These are phyloP conservation scores for Pseudococcus jackbeardsleyi DNA, from an alignment of 2,888 invertebrate species.

Conservation along the genomic window DNA sequence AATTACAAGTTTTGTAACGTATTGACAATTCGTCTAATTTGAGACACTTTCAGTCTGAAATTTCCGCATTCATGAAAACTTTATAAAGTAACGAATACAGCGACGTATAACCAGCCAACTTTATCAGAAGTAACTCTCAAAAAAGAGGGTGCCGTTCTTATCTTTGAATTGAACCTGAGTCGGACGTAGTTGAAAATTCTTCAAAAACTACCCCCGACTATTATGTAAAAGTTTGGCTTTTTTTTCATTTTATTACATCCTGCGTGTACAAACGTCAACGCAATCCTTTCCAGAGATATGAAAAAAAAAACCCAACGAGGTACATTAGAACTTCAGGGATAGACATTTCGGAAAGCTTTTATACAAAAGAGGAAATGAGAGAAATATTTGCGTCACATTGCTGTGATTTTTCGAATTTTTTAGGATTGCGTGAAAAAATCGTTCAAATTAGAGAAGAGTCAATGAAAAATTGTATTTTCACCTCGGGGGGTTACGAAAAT, in stretches of 20 bases:
- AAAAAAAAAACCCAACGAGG: not conserved
- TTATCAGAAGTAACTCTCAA: constrained; percentile 14
- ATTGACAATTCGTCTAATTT: constrained; percentile 23
- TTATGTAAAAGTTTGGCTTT: constrained; percentile 41
- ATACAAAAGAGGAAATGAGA: not conserved
- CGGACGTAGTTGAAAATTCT: constrained; percentile 45
- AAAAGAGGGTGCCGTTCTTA: constrained; percentile 7
- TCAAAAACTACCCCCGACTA: constrained; percentile 29
- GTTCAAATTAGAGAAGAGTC: not conserved
- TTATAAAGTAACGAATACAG: constrained; percentile 19
- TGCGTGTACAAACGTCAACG: not conserved
- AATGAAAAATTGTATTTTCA: too few species aligned
- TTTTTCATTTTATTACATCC: constrained; percentile 32
- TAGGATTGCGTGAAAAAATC: not conserved
- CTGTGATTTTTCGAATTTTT: not conserved
- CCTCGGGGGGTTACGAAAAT: too few species aligned
- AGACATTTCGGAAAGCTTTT: not conserved
- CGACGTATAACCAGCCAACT: not conserved
- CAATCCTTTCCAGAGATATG: not conserved
- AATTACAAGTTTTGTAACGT: constrained; percentile 3
- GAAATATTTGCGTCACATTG: constrained; percentile 5
- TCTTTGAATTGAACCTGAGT: constrained; percentile 28
- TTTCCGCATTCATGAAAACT: constrained; percentile 21
- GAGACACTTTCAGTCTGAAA: constrained; percentile 8
- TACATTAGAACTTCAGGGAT: not conserved